Percentiles rank a stretch among this genome's conserved stretches.
These are phyloP conservation scores for Epizoanthus rinbou DNA, from an alignment of 92 coral and sea anemone species.

Conservation along the genomic window DNA sequence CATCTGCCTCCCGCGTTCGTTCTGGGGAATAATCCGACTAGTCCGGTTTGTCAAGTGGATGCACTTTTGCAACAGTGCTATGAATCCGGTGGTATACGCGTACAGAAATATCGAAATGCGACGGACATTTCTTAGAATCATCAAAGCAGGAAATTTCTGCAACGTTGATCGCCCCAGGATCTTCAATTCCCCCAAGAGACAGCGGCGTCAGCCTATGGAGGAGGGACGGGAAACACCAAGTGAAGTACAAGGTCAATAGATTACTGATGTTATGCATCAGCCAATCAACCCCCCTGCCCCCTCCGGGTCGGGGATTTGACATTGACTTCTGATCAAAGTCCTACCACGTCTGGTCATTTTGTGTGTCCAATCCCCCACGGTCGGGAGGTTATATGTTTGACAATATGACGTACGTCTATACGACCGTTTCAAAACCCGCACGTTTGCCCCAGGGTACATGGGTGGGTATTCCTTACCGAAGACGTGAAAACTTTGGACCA, in stretches of 20 bases:
- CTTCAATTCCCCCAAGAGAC: not conserved
- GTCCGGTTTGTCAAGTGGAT: conserved; percentile 82
- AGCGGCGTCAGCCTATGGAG: conserved; percentile 3
- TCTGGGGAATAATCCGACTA: conserved; percentile 19
- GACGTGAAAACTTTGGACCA: no score
- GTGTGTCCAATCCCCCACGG: no score
- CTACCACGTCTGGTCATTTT: no score
- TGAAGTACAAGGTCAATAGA: not conserved
- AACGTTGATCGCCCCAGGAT: not conserved
- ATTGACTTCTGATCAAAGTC: no score
- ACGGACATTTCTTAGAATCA: conserved; percentile 51
- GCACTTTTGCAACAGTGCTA: conserved; percentile 90
- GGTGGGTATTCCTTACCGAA: no score
- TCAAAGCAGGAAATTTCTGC: conserved; percentile 23
- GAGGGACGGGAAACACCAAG: not conserved
- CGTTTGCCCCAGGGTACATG: no score
- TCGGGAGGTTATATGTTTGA: no score
- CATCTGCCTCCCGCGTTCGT: conserved; percentile 53
- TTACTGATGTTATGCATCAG: no score
- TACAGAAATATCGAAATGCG: conserved; percentile 83
- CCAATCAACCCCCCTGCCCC: no score
- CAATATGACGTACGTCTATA: no score
- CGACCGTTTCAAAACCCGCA: no score
- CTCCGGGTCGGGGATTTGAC: no score
- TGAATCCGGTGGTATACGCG: conserved; percentile 86